A percentile compares a stretch with the other conserved stretches of the same genome.
These are phyloP conservation scores for Vultur gryphus DNA, from an alignment of 2,797 vertebrate species.

Conservation along the genomic window DNA sequence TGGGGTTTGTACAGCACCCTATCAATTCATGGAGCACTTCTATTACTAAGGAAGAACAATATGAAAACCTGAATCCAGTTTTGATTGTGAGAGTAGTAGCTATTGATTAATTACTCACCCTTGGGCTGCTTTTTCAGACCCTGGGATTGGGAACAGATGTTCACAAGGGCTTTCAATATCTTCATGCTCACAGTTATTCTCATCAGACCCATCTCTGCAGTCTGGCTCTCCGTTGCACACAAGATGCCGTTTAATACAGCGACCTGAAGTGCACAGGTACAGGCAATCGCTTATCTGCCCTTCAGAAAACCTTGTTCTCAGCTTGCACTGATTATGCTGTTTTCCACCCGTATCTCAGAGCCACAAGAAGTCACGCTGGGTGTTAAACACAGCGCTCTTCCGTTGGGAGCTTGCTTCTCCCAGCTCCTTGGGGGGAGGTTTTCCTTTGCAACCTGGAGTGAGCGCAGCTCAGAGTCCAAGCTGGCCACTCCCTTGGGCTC, in stretches of 20 bases:
- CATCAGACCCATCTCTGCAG: constrained; percentile 85
- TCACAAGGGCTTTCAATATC: constrained; percentile 74
- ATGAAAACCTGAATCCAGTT: background rate
- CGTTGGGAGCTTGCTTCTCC: background rate
- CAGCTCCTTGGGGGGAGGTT: background rate
- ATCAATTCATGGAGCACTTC: background rate
- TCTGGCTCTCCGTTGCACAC: constrained; percentile 86
- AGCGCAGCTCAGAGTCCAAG: background rate
- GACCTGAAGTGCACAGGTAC: constrained; percentile 73
- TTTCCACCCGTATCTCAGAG: background rate
- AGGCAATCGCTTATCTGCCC: background rate
- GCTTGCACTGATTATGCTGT: background rate
- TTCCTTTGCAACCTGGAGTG: background rate
- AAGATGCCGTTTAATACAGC: constrained; percentile 84
- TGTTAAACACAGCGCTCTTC: fast-evolving
- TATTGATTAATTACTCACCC: constrained; percentile 78
- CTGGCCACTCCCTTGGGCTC: background rate
- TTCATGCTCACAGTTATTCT: constrained; percentile 73
- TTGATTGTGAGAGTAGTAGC: background rate
- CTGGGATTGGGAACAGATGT: constrained; percentile 79
- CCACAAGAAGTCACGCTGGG: background rate
- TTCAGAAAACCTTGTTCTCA: background rate
- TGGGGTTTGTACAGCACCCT: background rate
- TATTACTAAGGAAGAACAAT: background rate
- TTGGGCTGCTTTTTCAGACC: constrained; percentile 74